A percentile compares a stretch with the other conserved stretches of the same genome.
These are phyloP conservation scores for Intellagama lesueurii DNA, from an alignment of 2,797 vertebrate genomes.

Conservation along the genomic window DNA sequence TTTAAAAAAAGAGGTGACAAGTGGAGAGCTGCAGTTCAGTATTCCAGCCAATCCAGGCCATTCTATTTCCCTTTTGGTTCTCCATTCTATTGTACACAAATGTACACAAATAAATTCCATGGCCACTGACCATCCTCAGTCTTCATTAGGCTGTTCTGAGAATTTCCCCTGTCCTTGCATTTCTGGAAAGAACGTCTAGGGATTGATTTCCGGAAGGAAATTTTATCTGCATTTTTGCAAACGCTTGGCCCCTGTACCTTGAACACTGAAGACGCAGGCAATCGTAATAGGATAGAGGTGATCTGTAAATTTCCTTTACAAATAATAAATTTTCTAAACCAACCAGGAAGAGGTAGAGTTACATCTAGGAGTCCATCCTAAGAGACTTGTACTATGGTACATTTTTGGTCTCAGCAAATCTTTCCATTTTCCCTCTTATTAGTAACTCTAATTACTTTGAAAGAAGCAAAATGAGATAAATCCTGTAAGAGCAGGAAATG, in stretches of 20 bases:
- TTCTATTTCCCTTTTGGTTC: background rate
- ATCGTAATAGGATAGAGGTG: background rate
- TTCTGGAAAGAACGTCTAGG: background rate
- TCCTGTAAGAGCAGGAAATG: conserved; percentile 70
- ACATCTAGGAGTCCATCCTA: background rate
- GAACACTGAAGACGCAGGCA: background rate
- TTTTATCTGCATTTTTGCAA: background rate
- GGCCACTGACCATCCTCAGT: background rate
- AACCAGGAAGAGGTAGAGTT: background rate
- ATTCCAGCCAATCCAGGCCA: no score
- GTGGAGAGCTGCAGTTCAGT: background rate
- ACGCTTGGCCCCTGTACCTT: no score
- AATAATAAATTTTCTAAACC: no score
- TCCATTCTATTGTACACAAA: background rate
- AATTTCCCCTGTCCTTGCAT: background rate
- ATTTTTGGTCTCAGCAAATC: conserved; percentile 64
- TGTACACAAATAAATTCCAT: background rate
- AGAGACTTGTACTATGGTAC: conserved; percentile 63
- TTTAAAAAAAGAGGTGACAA: background rate
- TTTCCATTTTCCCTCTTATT: conserved; percentile 70
- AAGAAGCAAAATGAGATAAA: conserved; percentile 74
- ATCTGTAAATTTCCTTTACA: no score
- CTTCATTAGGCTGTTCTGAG: background rate
- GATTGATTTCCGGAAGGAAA: no score
- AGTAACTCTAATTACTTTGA: conserved; percentile 75